Evolutionary conservation across 1,140 invertebrate genomes (phyloP).

Genomic region (Drosophila mayri): DNA sequence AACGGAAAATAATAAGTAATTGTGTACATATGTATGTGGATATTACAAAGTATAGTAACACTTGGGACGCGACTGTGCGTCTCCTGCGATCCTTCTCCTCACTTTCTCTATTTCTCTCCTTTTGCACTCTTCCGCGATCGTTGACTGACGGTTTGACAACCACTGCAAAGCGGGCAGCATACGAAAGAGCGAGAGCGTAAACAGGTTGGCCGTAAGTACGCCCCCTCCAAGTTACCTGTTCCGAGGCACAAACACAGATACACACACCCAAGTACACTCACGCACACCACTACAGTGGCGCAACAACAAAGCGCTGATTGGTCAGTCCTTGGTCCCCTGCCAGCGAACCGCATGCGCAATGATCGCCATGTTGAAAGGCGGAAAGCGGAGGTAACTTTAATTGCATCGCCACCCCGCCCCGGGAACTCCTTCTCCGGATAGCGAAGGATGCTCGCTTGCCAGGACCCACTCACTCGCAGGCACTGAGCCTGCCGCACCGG

Average conservation of each 20-base stretch:
- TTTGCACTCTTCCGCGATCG: constrained; percentile 4
- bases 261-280: constrained; percentile 3
- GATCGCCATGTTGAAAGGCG: constrained; percentile 72
- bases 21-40: no score
- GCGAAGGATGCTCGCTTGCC: constrained; percentile 35
- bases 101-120: background rate
- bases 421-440: background rate
- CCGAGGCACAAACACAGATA: constrained; percentile 6
- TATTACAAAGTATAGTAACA: no score
- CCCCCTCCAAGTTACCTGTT: constrained; percentile 71
- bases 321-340: constrained; percentile 29
- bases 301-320: constrained; percentile 71
- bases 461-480: background rate
- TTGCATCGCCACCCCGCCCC: constrained; percentile 32
- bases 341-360: constrained; percentile 68
- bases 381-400: constrained; percentile 33
- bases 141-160: constrained; percentile 42
- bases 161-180: constrained; percentile 15
- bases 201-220: constrained; percentile 67
- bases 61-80: background rate
- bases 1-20: no score
- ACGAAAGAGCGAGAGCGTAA: constrained; percentile 51
- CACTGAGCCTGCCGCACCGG: constrained; percentile 20
- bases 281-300: constrained; percentile 11
- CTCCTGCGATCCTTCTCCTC: background rate